Base-by-base conservation (phyloP, 1,140 invertebrate genomes). In the Protaetia brevitarsis region DNA sequence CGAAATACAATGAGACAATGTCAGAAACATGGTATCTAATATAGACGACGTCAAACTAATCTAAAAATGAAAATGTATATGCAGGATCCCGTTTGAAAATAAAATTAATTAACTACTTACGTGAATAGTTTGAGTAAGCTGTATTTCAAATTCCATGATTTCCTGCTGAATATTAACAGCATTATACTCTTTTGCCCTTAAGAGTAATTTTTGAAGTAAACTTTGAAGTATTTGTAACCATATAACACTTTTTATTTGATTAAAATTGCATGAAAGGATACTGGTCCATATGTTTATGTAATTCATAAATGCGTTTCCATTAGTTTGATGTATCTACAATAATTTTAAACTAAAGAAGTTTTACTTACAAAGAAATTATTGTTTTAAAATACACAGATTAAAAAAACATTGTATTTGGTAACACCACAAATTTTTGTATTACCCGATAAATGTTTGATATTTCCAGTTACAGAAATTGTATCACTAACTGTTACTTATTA, bases 181-280 rank as follows among this genome's bases (percentile, higher is more conserved):
- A 37, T 30, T 57, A n/a, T 60, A 13, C 19, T 16, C 19, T 51
- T 19, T 64, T 13, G 72, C 29, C 3, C 67, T 3, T 8, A 30
- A 6, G 13, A 68, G 16, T 26, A 70, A 65, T 30, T 69, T 8
- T 10, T 69, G 41, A n/a, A 75, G 29, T 7, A 76, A 45, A 29
- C 59, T 64, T 64, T 74, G 69, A n/a, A 76, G 30, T 2, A 30
- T 51, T 56, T 69, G 41, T 61, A 69, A 69, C 64, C 67, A 69
- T 45, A 69, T 66, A 63, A 70, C 65, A 13, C 63, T 66, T 71
- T 76, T 74, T 3, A 66, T 28, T 1, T 72, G 66, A 66, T 76
- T 76, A 7, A 74, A 30, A 61, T 72, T 62, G 30, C 60, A 62
- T 8, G 5, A 5, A 5, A 37, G 36, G 4, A 62, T 21, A 6